Evolutionary conservation across 2,888 invertebrate species (phyloP).

Genomic region (Opisthograptis luteolata): DNA sequence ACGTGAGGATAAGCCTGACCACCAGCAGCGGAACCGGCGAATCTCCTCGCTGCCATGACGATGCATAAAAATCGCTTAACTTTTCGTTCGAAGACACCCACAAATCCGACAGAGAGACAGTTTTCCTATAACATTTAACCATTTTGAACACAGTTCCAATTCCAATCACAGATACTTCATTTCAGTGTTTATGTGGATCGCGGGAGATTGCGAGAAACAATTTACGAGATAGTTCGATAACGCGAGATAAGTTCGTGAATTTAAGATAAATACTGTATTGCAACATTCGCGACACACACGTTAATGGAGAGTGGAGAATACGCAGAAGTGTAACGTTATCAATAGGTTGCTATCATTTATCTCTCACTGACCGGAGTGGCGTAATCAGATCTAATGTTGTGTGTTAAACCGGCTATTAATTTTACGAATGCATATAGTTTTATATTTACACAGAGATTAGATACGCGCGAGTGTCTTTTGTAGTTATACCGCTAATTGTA

Average conservation of each 20-base stretch:
- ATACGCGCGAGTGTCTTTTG: constrained; percentile 3
- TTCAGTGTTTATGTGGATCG: neutral
- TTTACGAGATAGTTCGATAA: constrained; percentile 14
- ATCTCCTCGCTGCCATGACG: constrained; percentile 76
- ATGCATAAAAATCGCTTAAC: constrained; percentile 69
- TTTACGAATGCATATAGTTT: constrained; percentile 20
- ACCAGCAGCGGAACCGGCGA: constrained; percentile 66
- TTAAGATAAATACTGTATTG: constrained; percentile 45
- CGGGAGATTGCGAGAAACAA: constrained; percentile 7
- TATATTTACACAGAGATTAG: constrained; percentile 17
- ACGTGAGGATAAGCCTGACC: constrained; percentile 55
- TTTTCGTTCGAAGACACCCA: constrained; percentile 70
- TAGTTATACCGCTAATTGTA: constrained; percentile 3
- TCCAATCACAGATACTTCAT: constrained; percentile 33
- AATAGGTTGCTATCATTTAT: constrained; percentile 49
- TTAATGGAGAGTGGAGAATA: constrained; percentile 43
- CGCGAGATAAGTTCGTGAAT: constrained; percentile 31
- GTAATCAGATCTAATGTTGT: constrained; percentile 27
- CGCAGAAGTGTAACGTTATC: constrained; percentile 53
- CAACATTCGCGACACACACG: constrained; percentile 45
- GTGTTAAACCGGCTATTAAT: constrained; percentile 32
- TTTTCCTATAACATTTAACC: constrained; percentile 73
- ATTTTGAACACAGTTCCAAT: constrained; percentile 51
- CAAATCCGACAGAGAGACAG: constrained; percentile 57
- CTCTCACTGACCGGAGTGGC: constrained; percentile 35